These are phyloP conservation scores for Ophion obscuratus DNA, from an alignment of 2,888 invertebrate species.

Conservation along the genomic window DNA sequence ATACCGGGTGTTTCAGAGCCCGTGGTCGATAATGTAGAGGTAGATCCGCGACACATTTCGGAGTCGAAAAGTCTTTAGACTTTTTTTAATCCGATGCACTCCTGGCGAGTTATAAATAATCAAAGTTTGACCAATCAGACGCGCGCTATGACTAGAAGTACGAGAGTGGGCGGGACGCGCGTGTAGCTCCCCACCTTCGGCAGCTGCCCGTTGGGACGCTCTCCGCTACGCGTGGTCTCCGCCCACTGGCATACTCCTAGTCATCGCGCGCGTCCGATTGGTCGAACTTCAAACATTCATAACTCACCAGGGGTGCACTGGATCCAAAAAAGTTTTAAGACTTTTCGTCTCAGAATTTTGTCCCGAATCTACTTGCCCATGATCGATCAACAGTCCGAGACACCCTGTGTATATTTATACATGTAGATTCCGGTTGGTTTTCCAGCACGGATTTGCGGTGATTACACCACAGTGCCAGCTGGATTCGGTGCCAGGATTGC, in stretches of 20 bases:
- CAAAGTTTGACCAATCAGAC: neutral
- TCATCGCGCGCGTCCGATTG: neutral
- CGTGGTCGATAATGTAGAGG: neutral
- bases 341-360: neutral
- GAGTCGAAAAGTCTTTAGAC: neutral
- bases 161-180: too few relatives aligned
- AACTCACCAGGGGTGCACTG: neutral
- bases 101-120: neutral
- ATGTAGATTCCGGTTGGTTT: neutral
- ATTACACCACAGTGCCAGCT: conserved; percentile 79
- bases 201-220: too few relatives aligned
- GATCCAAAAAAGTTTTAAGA: neutral
- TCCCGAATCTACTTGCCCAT: neutral
- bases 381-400: neutral
- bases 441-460: conserved; percentile 62
- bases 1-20: conserved; percentile 53
- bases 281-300: neutral
- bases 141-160: neutral
- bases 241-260: too few relatives aligned
- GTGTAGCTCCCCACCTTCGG: too few relatives aligned
- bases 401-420: neutral
- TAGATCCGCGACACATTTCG: neutral
- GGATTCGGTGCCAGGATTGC: conserved; percentile 77
- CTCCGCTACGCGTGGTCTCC: too few relatives aligned
- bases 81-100: neutral